Conservation (phyloP, 2,888 invertebrate genomes). For the Phrixothrix hirtus region DNA sequence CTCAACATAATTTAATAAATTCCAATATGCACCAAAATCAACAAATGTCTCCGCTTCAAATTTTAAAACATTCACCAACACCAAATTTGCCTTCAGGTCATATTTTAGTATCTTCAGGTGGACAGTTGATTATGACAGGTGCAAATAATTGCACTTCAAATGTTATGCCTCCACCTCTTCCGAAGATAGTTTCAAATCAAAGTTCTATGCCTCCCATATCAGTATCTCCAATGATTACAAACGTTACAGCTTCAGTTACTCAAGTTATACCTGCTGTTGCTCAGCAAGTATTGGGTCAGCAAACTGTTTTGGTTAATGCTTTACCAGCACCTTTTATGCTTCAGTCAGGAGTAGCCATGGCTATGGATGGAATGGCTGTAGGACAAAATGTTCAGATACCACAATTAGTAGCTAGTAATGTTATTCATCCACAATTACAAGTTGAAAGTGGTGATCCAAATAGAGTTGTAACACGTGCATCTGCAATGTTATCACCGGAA, state of each 20-base stretch:
- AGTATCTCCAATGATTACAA: slow-evolving; percentile 66
- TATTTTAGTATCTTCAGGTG: slow-evolving; percentile 75
- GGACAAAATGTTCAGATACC: slow-evolving; percentile 72
- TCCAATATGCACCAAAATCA: slow-evolving; percentile 47
- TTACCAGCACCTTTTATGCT: slow-evolving; percentile 77
- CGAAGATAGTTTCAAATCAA: slow-evolving; percentile 56
- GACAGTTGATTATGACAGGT: slow-evolving; percentile 71
- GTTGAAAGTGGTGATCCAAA: slow-evolving; percentile 62
- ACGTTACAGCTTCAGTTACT: slow-evolving; percentile 66
- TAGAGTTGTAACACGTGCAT: slow-evolving; percentile 37
- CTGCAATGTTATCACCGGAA: slow-evolving; percentile 68
- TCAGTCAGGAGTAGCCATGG: slow-evolving; percentile 73
- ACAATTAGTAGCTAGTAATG: slow-evolving; percentile 69
- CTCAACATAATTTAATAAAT: slow-evolving; percentile 43
- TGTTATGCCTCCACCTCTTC: slow-evolving; percentile 70
- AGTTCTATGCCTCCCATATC: slow-evolving; percentile 63
- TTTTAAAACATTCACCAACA: slow-evolving; percentile 58
- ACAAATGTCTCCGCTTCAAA: slow-evolving; percentile 52
- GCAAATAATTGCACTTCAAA: slow-evolving; percentile 58
- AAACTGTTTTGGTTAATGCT: slow-evolving; percentile 80
- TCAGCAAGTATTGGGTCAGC: slow-evolving; percentile 72
- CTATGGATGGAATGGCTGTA: slow-evolving; percentile 72
- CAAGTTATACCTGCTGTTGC: slow-evolving; percentile 67
- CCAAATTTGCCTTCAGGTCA: slow-evolving; percentile 65
- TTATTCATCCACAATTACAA: slow-evolving; percentile 61